Conservation (phyloP, 2,888 invertebrate species). For the Oscheius onirici region DNA sequence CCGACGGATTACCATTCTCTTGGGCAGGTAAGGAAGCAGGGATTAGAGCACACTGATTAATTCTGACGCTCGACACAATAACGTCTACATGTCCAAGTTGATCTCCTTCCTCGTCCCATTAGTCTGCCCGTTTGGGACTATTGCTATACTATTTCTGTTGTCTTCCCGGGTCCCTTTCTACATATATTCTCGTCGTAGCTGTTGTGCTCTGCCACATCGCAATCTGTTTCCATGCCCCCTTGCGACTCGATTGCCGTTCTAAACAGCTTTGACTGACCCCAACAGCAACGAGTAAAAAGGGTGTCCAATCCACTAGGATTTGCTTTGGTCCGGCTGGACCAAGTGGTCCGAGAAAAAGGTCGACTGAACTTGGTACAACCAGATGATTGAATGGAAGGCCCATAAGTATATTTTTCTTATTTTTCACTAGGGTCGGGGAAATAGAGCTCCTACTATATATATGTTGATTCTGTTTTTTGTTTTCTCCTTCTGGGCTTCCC, state of each 20-base stretch:
- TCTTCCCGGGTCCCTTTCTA: constrained; percentile 3
- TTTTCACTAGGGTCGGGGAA: too few species aligned
- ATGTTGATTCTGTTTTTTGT: constrained; percentile 12
- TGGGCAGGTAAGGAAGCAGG: constrained; percentile 3
- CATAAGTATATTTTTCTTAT: too few species aligned
- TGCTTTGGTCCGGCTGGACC: too few species aligned
- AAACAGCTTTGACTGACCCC: constrained; percentile 16
- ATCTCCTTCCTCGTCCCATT: not conserved
- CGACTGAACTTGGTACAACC: too few species aligned
- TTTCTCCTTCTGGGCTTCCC: constrained; percentile 16
- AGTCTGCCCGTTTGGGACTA: too few species aligned
- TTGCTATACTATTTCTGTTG: constrained; percentile 20
- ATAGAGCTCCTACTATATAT: not conserved
- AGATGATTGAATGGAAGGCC: too few species aligned
- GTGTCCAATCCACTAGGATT: too few species aligned
- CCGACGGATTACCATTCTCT: not conserved
- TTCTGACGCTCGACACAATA: constrained; percentile 18
- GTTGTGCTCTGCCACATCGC: constrained; percentile 30
- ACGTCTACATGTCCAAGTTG: not conserved
- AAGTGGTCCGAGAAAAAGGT: too few species aligned
- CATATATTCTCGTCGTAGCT: constrained; percentile 24
- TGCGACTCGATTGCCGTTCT: constrained; percentile 24
- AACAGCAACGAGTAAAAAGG: not conserved
- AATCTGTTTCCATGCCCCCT: constrained; percentile 32
- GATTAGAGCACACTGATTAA: constrained; percentile 5